A percentile compares a stretch with the other conserved stretches of the same genome.
Evolutionary conservation across 64 coral and sea anemone species (phyloP).

Genomic region (Stylophora pistillata): DNA sequence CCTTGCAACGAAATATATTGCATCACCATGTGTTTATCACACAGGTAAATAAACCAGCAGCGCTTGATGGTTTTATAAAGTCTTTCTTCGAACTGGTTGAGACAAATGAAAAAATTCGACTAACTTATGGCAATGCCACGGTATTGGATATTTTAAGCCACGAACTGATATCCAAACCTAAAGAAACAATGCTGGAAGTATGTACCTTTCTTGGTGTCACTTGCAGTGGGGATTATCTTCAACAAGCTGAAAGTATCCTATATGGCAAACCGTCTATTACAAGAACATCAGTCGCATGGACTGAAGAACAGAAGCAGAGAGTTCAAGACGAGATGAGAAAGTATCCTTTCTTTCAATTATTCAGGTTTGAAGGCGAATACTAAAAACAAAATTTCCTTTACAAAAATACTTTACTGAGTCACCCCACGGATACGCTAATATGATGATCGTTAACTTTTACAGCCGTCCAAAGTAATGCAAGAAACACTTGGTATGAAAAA

Average conservation of each 20-base stretch:
- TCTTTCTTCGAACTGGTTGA: slow-evolving; percentile 28
- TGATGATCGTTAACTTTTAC: not conserved
- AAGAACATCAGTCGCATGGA: slow-evolving; percentile 52
- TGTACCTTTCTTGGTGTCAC: slow-evolving; percentile 41
- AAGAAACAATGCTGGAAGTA: slow-evolving; percentile 33
- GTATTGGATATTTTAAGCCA: slow-evolving; percentile 28
- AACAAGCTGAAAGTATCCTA: slow-evolving; percentile 47
- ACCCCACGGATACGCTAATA: not conserved
- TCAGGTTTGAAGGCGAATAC: slow-evolving; percentile 4
- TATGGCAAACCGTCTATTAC: slow-evolving; percentile 38
- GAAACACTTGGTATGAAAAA: too few relatives aligned
- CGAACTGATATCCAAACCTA: slow-evolving; percentile 50
- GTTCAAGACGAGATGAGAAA: slow-evolving; percentile 28
- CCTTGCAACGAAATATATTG: not conserved
- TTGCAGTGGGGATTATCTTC: slow-evolving; percentile 34
- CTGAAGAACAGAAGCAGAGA: slow-evolving; percentile 33
- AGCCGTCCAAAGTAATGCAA: too few relatives aligned
- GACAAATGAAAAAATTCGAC: slow-evolving; percentile 23
- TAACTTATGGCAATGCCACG: not conserved
- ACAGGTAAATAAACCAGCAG: slow-evolving; percentile 7
- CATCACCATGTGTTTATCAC: not conserved
- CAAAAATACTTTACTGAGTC: not conserved
- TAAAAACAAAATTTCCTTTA: not conserved
- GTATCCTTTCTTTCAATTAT: slow-evolving; percentile 36
- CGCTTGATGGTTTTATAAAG: not conserved